Evolutionary conservation across 2,113 vertebrate species (phyloP), one percentile per base, ranked within the genome.

Genomic region (Sinocyclocheilus rhinocerous): DNA sequence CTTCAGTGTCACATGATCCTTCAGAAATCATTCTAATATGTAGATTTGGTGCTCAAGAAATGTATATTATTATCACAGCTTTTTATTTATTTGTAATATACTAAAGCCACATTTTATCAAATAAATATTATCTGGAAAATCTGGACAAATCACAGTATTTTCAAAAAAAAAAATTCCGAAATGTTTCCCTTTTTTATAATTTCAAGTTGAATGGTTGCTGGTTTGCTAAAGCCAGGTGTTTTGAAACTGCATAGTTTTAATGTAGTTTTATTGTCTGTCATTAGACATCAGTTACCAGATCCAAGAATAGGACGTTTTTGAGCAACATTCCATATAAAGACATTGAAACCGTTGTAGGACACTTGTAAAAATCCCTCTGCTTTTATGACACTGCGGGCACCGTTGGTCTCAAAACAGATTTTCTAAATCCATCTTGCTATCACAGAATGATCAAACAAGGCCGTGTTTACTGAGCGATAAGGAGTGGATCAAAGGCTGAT

Each of bases 381-480:
- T 82, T 59, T 59, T 88, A 80, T 59, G 29, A 81, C 86, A 86
- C 85, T 81, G 84, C 76, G 52, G 89, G 90, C 87, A 89, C 76
- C 42, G 16, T 45, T 87, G 89, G 91, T 91, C 87, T 87, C 67
- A 77, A 86, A 65, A 86, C 85, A 88, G 90, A 91, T 92, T 92
- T 91, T 83, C 79, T 7, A 90, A 93, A 93, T 91, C 90, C 89
- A 90, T 91, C 90, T 90, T 90, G 39, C 78, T 73, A 73, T 88
- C 89, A 89, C 88, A 92, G 91, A 90, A 86, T 89, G 90, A 91
- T 93, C 87, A 92, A 91, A 91, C 90, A 91, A 83, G 82, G 91
- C 90, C 87, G 89, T 90, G 91, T 93, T 93, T 93, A 90, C 85
- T 86, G 78, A 83, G 91, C 55, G 90, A 92, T 94, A 92, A 92